Evolutionary conservation across 2,797 vertebrate genomes (phyloP).

Genomic region (Iguana delicatissima): DNA sequence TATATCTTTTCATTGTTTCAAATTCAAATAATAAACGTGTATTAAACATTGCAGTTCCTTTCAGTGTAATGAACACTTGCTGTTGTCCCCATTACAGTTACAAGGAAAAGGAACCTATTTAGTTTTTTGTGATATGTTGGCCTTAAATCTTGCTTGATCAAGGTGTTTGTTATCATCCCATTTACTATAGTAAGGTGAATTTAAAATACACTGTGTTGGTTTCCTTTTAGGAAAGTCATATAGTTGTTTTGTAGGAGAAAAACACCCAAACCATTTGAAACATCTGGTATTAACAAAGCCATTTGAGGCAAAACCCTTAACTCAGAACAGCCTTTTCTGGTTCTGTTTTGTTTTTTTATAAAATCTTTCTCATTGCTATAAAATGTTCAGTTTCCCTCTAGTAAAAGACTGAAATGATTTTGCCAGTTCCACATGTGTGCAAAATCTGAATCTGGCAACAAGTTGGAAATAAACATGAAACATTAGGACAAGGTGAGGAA

Average conservation of each 20-base stretch:
- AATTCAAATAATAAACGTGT: too few relatives aligned
- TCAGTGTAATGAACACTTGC: background rate
- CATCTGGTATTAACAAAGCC: constrained; percentile 68
- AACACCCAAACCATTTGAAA: constrained; percentile 36
- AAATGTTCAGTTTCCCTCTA: constrained; percentile 52
- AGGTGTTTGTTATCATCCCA: constrained; percentile 23
- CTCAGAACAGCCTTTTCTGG: constrained; percentile 62
- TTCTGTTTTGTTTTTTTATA: constrained; percentile 34
- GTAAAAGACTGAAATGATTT: constrained; percentile 48
- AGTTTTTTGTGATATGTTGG: background rate
- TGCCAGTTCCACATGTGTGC: constrained; percentile 59
- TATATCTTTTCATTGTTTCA: too few relatives aligned
- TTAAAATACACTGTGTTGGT: constrained; percentile 37
- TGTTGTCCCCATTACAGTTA: background rate
- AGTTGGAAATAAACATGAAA: constrained; percentile 45
- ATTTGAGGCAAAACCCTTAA: constrained; percentile 50
- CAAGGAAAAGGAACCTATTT: constrained; percentile 30
- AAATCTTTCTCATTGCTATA: constrained; percentile 60
- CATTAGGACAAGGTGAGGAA: background rate
- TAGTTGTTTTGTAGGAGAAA: background rate
- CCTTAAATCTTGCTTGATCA: background rate
- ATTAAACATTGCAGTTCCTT: background rate
- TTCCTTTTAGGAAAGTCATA: constrained; percentile 38
- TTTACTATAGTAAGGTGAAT: constrained; percentile 18
- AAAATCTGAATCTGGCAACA: constrained; percentile 56